Percentiles rank a stretch among this genome's conserved stretches.
These are phyloP conservation scores for Archocentrus centrarchus DNA, from an alignment of 2,113 vertebrate species.

Conservation along the genomic window DNA sequence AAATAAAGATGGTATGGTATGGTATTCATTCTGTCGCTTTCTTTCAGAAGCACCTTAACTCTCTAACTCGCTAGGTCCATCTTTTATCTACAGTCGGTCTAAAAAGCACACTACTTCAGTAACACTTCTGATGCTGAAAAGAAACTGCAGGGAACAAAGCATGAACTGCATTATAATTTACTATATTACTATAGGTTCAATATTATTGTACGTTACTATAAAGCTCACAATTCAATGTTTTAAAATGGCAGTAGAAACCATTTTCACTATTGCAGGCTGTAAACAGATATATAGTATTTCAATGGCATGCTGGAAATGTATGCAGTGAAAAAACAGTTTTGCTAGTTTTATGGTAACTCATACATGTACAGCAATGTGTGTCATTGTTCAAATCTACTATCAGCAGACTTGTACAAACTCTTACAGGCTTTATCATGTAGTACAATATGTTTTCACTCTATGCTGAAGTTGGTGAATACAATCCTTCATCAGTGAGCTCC, in stretches of 20 bases:
- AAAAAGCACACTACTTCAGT: no score
- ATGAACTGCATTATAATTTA: not conserved
- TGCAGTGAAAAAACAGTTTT: not conserved
- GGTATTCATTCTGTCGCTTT: no score
- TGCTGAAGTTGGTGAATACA: constrained; percentile 1
- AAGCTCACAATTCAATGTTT: not conserved
- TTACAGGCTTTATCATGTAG: not conserved
- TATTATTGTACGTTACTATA: no score
- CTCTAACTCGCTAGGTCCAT: no score
- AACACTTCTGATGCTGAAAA: no score
- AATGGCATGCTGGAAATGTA: not conserved
- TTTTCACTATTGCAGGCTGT: not conserved
- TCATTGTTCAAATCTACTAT: not conserved
- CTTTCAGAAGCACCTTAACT: no score
- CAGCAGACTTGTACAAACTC: not conserved
- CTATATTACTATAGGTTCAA: not conserved
- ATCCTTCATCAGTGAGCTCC: not conserved
- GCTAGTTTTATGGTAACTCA: not conserved
- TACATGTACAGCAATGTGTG: not conserved
- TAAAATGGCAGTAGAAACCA: not conserved
- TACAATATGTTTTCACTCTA: not conserved
- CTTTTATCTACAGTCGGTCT: no score
- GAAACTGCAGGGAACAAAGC: no score
- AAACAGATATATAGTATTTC: not conserved
- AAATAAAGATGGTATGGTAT: no score